phyloP scores from a whole-genome alignment of 2,797 vertebrate genomes.

The Catostomus latipinnis region DNA sequence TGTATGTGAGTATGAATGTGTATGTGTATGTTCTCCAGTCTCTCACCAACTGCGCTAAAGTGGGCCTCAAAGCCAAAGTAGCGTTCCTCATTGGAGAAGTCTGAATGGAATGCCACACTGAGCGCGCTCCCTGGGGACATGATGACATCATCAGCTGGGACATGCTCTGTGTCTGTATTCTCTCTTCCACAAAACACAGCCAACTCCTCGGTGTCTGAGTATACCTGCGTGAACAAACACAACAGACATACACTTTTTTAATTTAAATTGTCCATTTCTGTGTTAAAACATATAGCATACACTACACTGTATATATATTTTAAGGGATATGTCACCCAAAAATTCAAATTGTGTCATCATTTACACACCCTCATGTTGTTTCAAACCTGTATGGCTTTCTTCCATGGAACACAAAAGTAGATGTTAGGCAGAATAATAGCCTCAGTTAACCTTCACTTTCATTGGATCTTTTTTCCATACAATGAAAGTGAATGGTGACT shows the following conservation, averaged over 20 bases:
- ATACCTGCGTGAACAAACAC: conserved; percentile 69
- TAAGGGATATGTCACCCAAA: too few relatives aligned
- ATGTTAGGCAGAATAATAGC: too few relatives aligned
- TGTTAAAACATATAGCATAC: too few relatives aligned
- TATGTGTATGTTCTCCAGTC: conserved; percentile 69
- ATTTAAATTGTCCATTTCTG: too few relatives aligned
- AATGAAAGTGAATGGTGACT: too few relatives aligned
- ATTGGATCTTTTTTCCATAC: too few relatives aligned
- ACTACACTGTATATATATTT: too few relatives aligned
- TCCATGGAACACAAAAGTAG: too few relatives aligned
- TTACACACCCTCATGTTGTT: too few relatives aligned
- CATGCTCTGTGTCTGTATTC: conserved; percentile 88
- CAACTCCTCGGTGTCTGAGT: conserved; percentile 84
- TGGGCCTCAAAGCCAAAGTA: conserved; percentile 91
- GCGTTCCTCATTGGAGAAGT: conserved; percentile 95
- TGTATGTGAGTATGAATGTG: background rate
- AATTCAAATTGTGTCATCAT: too few relatives aligned
- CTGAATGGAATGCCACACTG: conserved; percentile 85
- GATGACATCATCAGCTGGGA: conserved; percentile 82
- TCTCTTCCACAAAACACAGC: conserved; percentile 89
- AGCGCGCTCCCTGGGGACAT: conserved; percentile 82
- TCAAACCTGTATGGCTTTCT: too few relatives aligned
- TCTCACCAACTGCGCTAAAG: conserved; percentile 82
- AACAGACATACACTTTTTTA: conserved; percentile 2
- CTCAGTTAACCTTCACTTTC: too few relatives aligned